phyloP scores from a whole-genome alignment of 2,797 vertebrate species.

The Petrocephalus sullivani region DNA sequence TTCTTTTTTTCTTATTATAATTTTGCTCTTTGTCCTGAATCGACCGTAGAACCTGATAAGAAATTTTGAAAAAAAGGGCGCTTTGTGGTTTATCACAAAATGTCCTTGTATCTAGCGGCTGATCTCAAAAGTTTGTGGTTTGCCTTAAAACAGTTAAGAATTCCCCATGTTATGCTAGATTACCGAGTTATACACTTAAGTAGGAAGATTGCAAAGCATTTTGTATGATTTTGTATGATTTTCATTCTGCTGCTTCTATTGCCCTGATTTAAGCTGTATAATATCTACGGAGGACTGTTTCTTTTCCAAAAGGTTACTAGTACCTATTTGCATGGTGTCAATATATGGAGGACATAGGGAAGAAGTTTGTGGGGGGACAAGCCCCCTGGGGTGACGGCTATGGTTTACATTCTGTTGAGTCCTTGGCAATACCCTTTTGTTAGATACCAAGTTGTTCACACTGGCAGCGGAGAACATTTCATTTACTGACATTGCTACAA shows the following conservation, averaged over 20 bases:
- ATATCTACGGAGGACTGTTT: not conserved
- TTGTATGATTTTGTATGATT: not conserved
- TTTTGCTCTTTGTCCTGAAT: conserved; percentile 1
- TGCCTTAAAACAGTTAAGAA: not conserved
- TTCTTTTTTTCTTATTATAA: not conserved
- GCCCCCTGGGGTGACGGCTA: not conserved
- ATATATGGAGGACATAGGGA: not conserved
- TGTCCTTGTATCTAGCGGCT: not conserved
- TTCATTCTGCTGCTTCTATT: not conserved
- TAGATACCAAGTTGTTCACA: not conserved
- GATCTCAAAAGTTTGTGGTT: not conserved
- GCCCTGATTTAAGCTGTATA: not conserved
- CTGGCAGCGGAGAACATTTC: not conserved
- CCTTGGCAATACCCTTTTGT: not conserved
- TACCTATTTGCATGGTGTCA: not conserved
- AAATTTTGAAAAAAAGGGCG: not conserved
- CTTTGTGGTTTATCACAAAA: not conserved
- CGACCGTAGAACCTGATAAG: not conserved
- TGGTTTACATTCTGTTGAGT: not conserved
- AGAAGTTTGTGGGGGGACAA: not conserved
- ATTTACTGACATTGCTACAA: conserved; percentile 3
- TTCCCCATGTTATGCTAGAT: not conserved
- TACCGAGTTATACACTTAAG: not conserved
- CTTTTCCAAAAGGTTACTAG: not conserved
- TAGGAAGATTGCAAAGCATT: not conserved